Conservation (phyloP, 2,797 vertebrate species). For the Diplodus sargus region DNA sequence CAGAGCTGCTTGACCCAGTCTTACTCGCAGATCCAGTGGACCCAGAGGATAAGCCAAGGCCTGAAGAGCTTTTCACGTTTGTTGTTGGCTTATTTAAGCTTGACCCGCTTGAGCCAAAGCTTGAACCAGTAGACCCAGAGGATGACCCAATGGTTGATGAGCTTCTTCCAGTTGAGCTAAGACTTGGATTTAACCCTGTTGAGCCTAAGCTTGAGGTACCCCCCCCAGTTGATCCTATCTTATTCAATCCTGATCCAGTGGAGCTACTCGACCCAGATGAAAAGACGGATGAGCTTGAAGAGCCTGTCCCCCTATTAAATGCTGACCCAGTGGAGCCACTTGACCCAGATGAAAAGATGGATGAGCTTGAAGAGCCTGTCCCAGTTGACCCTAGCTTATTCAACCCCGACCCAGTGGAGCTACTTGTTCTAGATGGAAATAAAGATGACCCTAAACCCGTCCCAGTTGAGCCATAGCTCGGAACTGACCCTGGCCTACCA, state of each 20-base stretch:
- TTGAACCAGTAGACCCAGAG: conserved; percentile 21
- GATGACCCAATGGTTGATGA: no score
- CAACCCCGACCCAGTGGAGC: not conserved
- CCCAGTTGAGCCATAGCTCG: not conserved
- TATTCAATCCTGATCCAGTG: conserved; percentile 33
- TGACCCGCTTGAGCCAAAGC: conserved; percentile 13
- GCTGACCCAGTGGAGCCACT: conserved; percentile 17
- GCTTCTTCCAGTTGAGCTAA: conserved; percentile 21
- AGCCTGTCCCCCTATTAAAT: conserved; percentile 24
- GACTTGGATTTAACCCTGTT: conserved; percentile 33
- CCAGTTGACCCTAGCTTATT: conserved; percentile 21
- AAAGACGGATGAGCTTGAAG: not conserved
- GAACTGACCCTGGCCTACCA: conserved; percentile 21
- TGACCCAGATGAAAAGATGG: not conserved
- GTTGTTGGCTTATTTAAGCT: conserved; percentile 31
- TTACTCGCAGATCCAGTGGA: conserved; percentile 24
- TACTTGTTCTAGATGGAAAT: not conserved
- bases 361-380: not conserved
- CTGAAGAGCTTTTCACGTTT: conserved; percentile 21
- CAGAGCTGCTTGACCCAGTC: conserved; percentile 10
- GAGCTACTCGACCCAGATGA: conserved; percentile 17
- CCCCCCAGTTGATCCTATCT: conserved; percentile 15
- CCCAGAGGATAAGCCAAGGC: conserved; percentile 9
- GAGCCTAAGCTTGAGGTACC: conserved; percentile 27
- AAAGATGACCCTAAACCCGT: not conserved